A percentile compares a stretch with the other conserved stretches of the same genome.
Evolutionary conservation across 2,888 invertebrate species (phyloP).

Genomic region (Synanthedon andrenaeformis): DNA sequence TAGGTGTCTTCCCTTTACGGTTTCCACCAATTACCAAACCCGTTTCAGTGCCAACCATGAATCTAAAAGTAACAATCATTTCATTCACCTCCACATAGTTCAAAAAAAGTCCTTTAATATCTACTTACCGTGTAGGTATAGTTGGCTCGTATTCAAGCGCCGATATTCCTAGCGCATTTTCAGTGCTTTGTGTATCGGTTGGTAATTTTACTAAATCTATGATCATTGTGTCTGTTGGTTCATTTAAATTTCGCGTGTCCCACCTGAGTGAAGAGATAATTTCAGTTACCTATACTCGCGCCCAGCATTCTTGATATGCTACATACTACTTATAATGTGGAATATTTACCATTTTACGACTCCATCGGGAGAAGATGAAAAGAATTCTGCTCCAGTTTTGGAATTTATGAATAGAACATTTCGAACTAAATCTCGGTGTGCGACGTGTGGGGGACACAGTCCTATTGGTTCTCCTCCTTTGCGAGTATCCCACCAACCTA

Average conservation of each 20-base stretch:
- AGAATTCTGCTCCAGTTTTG: slow-evolving; percentile 94
- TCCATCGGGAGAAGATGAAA: slow-evolving; percentile 93
- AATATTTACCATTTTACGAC: slow-evolving; percentile 78
- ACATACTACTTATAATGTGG: background rate
- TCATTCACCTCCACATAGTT: background rate
- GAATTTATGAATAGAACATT: slow-evolving; percentile 93
- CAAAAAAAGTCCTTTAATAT: background rate
- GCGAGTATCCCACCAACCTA: slow-evolving; percentile 88
- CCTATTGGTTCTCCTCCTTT: slow-evolving; percentile 86
- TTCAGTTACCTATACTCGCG: background rate
- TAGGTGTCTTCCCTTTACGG: slow-evolving; percentile 77
- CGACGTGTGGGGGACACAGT: slow-evolving; percentile 81
- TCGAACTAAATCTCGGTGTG: slow-evolving; percentile 90
- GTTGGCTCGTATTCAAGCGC: slow-evolving; percentile 82
- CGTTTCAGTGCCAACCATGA: slow-evolving; percentile 80
- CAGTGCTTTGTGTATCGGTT: slow-evolving; percentile 67
- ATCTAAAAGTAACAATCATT: slow-evolving; percentile 34
- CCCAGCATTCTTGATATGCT: too few relatives aligned
- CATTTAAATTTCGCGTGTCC: slow-evolving; percentile 78
- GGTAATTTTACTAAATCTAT: slow-evolving; percentile 75
- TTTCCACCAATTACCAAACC: slow-evolving; percentile 79
- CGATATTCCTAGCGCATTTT: slow-evolving; percentile 75
- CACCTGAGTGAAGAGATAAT: slow-evolving; percentile 62
- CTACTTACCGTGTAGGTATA: slow-evolving; percentile 74
- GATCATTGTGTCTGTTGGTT: slow-evolving; percentile 76